A percentile compares a stretch with the other conserved stretches of the same genome.
phyloP scores from a whole-genome alignment of 2,797 vertebrate genomes.

The Eidolon dupreanum region DNA sequence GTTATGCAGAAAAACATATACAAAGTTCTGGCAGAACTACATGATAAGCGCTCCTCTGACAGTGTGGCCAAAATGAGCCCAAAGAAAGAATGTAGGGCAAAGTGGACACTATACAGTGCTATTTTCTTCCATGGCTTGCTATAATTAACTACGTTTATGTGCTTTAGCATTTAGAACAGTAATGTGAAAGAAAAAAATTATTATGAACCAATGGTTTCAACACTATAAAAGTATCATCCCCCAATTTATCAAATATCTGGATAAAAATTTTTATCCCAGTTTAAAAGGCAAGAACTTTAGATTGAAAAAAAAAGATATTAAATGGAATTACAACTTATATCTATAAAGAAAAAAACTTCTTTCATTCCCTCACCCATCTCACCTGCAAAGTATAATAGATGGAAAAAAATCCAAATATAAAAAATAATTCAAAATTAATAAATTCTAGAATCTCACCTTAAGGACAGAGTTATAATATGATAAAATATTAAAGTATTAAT shows the following conservation, averaged over 20 bases:
- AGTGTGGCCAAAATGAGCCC: neutral
- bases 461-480: neutral
- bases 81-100: neutral
- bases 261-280: neutral
- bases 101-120: neutral
- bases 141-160: neutral
- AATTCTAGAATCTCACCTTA: neutral
- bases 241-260: slow-evolving; percentile 27
- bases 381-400: neutral
- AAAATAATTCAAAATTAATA: slow-evolving; percentile 50
- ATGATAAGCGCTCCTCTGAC: neutral
- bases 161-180: neutral
- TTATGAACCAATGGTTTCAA: neutral
- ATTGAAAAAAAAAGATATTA: slow-evolving; percentile 22
- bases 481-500: neutral
- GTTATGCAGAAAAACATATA: neutral
- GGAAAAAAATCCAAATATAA: slow-evolving; percentile 40
- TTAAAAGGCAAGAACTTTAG: slow-evolving; percentile 48
- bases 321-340: neutral
- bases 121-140: neutral
- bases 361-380: neutral
- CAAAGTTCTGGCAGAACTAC: neutral
- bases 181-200: neutral
- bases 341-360: neutral
- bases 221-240: neutral